Conservation (phyloP, 2,797 vertebrate species). For the Pangasius macronema region DNA sequence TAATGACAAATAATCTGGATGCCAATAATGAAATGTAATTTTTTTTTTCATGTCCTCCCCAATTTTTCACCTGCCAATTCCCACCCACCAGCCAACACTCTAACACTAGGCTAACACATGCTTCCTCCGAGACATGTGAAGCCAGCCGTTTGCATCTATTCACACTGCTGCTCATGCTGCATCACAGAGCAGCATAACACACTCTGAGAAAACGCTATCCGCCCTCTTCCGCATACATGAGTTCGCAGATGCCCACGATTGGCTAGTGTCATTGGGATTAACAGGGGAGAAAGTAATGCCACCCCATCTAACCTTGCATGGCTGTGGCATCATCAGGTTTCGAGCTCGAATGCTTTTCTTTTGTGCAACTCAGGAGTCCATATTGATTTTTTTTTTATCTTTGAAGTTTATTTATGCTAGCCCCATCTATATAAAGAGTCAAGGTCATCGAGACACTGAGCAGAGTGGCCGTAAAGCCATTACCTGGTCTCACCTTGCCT, state of each 20-base stretch:
- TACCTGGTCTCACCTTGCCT: slow-evolving; percentile 11
- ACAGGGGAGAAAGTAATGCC: neutral
- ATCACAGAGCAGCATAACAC: neutral
- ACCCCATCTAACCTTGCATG: neutral
- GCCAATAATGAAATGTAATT: neutral
- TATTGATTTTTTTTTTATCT: neutral
- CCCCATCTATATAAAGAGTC: neutral
- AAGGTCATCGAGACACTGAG: neutral
- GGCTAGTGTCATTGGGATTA: neutral
- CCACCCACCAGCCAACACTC: neutral
- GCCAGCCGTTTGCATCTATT: no score
- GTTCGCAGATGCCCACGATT: neutral
- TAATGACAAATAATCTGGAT: neutral
- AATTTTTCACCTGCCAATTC: no score
- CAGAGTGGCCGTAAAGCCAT: neutral
- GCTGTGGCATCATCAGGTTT: neutral
- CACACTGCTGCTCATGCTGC: no score
- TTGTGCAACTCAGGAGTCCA: neutral
- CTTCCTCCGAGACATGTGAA: neutral
- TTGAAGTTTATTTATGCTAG: neutral
- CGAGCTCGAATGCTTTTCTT: neutral
- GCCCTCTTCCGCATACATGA: neutral
- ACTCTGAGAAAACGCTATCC: neutral
- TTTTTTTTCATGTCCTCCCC: no score
- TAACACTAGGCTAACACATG: neutral